phyloP scores from a whole-genome alignment of 2,888 invertebrate genomes.

The Thymelicus lineola region DNA sequence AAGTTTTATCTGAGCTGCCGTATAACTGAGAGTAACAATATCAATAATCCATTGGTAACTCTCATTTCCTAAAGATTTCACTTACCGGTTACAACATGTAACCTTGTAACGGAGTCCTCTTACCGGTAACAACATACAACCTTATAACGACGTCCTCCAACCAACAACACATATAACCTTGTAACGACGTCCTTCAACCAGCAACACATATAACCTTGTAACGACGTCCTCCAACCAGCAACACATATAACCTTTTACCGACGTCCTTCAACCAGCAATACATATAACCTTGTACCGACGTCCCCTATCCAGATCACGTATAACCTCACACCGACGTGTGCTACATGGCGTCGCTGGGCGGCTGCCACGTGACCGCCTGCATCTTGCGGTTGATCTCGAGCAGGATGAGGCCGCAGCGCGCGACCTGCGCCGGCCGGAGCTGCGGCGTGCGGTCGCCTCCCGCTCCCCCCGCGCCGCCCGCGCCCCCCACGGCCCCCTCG shows the following conservation, averaged over 20 bases:
- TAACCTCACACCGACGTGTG: background rate
- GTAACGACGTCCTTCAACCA: too few species aligned
- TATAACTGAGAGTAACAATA: too few species aligned
- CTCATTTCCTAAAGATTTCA: too few species aligned
- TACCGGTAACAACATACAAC: background rate
- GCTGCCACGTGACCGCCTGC: conserved; percentile 89
- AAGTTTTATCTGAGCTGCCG: too few species aligned
- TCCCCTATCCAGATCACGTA: too few species aligned
- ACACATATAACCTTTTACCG: background rate
- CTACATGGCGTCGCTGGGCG: conserved; percentile 54
- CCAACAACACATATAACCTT: too few species aligned
- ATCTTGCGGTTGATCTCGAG: conserved; percentile 93
- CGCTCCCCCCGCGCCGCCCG: conserved; percentile 55
- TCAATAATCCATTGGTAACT: too few species aligned
- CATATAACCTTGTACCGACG: background rate
- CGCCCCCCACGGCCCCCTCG: conserved; percentile 55
- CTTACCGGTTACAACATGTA: too few species aligned
- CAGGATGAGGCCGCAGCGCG: conserved; percentile 90
- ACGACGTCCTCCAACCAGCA: background rate
- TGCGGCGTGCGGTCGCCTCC: conserved; percentile 75
- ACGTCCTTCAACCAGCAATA: background rate
- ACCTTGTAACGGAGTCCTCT: too few species aligned
- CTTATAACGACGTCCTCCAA: too few species aligned
- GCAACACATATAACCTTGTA: background rate
- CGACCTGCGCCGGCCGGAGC: conserved; percentile 87